phyloP scores from a whole-genome alignment of 2,797 vertebrate genomes.

The Etheostoma nigrum region DNA sequence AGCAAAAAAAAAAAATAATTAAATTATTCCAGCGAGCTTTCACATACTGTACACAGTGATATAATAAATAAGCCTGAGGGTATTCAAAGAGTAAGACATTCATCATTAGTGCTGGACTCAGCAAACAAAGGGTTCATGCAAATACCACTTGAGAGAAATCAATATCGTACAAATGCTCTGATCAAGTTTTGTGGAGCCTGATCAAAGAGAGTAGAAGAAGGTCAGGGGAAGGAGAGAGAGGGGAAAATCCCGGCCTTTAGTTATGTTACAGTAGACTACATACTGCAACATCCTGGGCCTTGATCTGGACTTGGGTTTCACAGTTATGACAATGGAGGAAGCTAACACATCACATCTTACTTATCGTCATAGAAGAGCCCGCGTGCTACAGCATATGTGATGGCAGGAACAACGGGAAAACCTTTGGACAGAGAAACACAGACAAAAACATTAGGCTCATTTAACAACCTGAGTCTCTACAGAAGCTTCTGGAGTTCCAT shows the following conservation, averaged over 20 bases:
- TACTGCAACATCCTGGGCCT: not conserved
- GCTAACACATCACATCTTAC: conserved; percentile 62
- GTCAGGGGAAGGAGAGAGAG: not conserved
- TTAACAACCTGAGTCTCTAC: not conserved
- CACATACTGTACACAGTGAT: not conserved
- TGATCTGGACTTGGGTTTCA: not conserved
- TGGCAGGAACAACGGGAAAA: conserved; percentile 85
- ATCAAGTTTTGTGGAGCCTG: not conserved
- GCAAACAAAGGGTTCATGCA: not conserved
- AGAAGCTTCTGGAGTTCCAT: not conserved
- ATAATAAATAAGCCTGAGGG: not conserved
- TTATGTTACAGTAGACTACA: not conserved
- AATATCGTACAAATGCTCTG: conserved; percentile 16
- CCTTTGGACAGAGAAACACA: conserved; percentile 67
- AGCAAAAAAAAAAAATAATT: not conserved
- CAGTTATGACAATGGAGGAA: not conserved
- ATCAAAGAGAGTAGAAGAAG: not conserved
- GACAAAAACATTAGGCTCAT: not conserved
- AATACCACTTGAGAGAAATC: conserved; percentile 24
- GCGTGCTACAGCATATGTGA: conserved; percentile 81
- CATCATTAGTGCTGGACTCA: not conserved
- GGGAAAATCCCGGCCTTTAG: not conserved
- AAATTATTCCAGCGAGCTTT: not conserved
- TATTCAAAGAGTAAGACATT: conserved; percentile 5
- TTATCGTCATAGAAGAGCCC: conserved; percentile 81